These are phyloP conservation scores for Callithrix jacchus DNA, from an alignment of 2,113 vertebrate genomes.

Conservation along the genomic window DNA sequence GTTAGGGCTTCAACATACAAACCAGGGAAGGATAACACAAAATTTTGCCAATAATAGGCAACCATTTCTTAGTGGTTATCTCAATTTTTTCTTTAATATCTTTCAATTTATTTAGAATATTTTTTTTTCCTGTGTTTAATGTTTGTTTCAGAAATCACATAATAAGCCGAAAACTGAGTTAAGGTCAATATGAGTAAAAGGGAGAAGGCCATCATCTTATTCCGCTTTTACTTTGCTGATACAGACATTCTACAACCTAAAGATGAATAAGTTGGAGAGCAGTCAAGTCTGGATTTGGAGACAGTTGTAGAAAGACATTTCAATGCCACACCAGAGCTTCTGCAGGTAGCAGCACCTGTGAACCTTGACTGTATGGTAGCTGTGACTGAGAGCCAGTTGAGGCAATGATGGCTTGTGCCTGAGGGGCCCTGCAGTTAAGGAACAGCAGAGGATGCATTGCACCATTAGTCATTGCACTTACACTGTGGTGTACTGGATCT, in stretches of 20 bases:
- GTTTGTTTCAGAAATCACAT: not conserved
- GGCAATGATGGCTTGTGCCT: accelerated
- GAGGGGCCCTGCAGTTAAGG: accelerated
- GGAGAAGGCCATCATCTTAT: not conserved
- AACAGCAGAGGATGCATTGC: accelerated
- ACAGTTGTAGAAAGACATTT: not conserved
- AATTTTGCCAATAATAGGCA: not conserved
- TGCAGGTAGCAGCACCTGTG: not conserved
- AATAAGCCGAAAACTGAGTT: not conserved
- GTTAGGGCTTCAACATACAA: not conserved
- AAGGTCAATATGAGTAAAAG: not conserved
- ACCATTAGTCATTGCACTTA: not conserved
- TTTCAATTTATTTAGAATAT: not conserved
- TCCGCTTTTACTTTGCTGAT: not conserved
- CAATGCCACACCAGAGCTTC: not conserved
- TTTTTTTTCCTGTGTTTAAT: not conserved
- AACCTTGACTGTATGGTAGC: not conserved
- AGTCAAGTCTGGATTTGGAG: not conserved
- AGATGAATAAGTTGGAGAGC: not conserved
- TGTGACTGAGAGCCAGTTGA: not conserved
- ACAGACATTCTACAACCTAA: not conserved
- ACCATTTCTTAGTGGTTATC: not conserved
- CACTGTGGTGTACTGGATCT: not conserved
- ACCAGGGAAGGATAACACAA: not conserved
- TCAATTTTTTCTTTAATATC: not conserved